Evolutionary conservation across 2,888 invertebrate genomes (phyloP), one percentile per base, ranked within the genome.

Genomic region (Piscicola geometra): DNA sequence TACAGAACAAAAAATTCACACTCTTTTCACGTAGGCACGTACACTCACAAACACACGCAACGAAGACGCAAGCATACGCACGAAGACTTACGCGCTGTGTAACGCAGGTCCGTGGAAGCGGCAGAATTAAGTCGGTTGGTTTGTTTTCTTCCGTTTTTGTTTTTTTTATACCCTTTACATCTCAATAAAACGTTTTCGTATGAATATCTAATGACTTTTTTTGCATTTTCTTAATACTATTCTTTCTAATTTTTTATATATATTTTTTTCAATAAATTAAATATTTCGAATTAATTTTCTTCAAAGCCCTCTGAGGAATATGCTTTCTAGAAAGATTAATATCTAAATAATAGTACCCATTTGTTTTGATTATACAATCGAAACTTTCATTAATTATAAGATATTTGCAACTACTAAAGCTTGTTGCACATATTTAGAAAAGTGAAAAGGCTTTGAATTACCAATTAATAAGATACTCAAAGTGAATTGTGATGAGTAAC

Each of bases 131-230:
- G 60, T 56, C 60, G 60, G 60, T 56, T 56, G 12, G 60, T 56
- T 56, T 56, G 60, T 56, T 56, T 56, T 56, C 60, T 56, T 56
- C 60, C 60, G 60, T 56, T 56, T 56, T 56, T 56, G 60, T 56
- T 56, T 56, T 56, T 56, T 56, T 56, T 56, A 56, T 56, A 56
- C 60, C 60, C 60, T n/a, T 56, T 56, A 56, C 60, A 56, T 56
- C 60, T 56, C 60, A 56, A 56, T 56, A 56, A 56, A 56, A 56
- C 60, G 60, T 56, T 56, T 56, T 56, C 60, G 60, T 56, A 56
- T 56, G 60, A 56, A 56, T 56, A 56, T 56, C 60, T 56, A 56
- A 56, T 56, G 60, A 56, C 9, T 56, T 56, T 56, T 56, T 56
- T 56, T 56, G 21, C 60, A 56, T 56, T n/a, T 56, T 56, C 25